phyloP scores from a whole-genome alignment of 2,113 vertebrate genomes.

The Chloropsis hardwickii region DNA sequence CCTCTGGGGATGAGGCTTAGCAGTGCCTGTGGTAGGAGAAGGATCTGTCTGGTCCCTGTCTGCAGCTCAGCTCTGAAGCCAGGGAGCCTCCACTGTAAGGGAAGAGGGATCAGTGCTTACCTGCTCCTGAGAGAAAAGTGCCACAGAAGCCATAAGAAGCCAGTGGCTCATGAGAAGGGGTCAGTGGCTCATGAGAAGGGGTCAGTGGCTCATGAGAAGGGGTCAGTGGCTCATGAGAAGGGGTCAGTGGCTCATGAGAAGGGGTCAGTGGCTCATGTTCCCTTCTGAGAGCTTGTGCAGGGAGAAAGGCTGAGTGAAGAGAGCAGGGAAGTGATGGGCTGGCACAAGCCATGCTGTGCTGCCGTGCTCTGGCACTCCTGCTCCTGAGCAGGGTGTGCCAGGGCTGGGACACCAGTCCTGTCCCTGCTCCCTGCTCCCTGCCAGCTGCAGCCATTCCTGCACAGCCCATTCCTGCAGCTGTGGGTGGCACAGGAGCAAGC shows the following conservation, averaged over 20 bases:
- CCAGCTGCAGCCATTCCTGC: background rate
- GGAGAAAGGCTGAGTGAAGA: background rate
- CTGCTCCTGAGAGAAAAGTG: background rate
- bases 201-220: background rate
- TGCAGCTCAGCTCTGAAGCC: background rate
- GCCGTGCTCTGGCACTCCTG: background rate
- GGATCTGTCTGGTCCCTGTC: background rate
- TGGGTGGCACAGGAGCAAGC: background rate
- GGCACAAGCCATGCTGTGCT: background rate
- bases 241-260: background rate
- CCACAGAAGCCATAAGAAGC: background rate
- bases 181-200: background rate
- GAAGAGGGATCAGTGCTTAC: fast-evolving
- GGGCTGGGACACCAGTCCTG: background rate
- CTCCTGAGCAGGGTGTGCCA: fast-evolving
- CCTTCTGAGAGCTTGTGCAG: background rate
- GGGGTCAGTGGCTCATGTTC: background rate
- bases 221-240: background rate
- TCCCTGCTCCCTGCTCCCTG: background rate
- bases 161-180: background rate
- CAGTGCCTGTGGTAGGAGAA: background rate
- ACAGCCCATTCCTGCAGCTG: background rate
- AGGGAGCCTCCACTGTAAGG: background rate
- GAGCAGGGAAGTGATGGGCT: background rate
- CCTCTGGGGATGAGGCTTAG: background rate